Evolutionary conservation across 2,113 vertebrate genomes (phyloP), one percentile per base, ranked within the genome.

Genomic region (Actenoides hombroni): DNA sequence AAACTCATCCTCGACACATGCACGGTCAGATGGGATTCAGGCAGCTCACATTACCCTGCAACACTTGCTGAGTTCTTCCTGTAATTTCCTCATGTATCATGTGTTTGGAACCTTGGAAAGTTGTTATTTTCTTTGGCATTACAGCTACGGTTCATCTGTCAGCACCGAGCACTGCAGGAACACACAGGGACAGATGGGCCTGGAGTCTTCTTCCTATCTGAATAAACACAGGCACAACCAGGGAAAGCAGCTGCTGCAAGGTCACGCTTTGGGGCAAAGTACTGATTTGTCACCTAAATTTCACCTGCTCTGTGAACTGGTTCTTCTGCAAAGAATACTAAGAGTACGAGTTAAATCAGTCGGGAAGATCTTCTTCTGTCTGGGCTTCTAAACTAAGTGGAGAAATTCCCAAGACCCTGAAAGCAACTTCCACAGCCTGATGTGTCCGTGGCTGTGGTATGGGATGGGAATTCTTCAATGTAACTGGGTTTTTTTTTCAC

Each of bases 171-270:
- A 19, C 79, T 59, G 51, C 90, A 93, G 93, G 93, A 95, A 96
- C 68, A 94, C 87, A 90, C 60, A 67, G 68, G 54, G 51, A 95
- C 93, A 95, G 92, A 95, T 90, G 87, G 79, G 54, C 88, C 73
- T 33, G 60, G 68, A 33, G 83, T 90, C 46, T 12, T 74, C 85
- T 67, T 95, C 85, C 85, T 94, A 16, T 65, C 71, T 6, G 5
- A 63, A 91, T 21, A 95, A 93, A 94, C 76, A 88, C 64, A 67
- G 28, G 29, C 54, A 63, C 13, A 29, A 11, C 19, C 8, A 6
- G 24, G 28, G 87, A 88, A 88, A 90, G 60, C 92, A 94, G 76
- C 92, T 94, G 88, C 70, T 65, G 71, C 37, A 81, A 78, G 83
- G 90, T 93, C 79, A 63, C 0, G 0, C 24, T 64, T 33, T 40